Conservation (phyloP, 2,113 vertebrate species). For the Rhodinocichla rosea region DNA sequence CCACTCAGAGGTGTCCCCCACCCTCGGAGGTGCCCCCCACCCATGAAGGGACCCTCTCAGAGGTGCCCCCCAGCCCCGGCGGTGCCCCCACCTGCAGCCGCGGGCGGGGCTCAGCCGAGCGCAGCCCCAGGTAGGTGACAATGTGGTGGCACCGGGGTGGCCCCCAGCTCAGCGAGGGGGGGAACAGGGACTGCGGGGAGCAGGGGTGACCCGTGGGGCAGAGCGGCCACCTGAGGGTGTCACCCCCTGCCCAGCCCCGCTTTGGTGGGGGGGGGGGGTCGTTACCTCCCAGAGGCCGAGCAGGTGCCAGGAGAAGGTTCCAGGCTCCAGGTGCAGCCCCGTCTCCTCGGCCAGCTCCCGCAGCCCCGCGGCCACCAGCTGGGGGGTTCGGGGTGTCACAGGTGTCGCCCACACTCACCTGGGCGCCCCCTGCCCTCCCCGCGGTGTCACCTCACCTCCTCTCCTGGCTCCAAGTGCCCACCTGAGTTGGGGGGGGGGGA, state of each 20-base stretch:
- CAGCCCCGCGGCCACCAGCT: not conserved
- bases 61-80: not conserved
- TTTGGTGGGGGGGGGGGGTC: not conserved
- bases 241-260: not conserved
- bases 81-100: not conserved
- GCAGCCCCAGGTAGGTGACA: not conserved
- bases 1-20: not conserved
- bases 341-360: not conserved
- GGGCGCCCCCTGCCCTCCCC: not conserved
- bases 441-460: not conserved
- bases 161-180: not conserved
- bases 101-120: not conserved
- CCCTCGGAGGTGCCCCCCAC: not conserved
- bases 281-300: not conserved
- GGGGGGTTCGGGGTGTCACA: not conserved
- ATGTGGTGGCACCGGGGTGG: not conserved
- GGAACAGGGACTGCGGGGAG: not conserved
- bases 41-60: no score
- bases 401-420: not conserved
- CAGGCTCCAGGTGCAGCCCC: not conserved
- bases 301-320: not conserved
- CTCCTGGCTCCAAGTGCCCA: not conserved
- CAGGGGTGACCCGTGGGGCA: not conserved
- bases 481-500: not conserved
- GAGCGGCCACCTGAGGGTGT: not conserved